Evolutionary conservation across 2,797 vertebrate species (phyloP), one percentile per base, ranked within the genome.

Genomic region (Galaxias olidus): DNA sequence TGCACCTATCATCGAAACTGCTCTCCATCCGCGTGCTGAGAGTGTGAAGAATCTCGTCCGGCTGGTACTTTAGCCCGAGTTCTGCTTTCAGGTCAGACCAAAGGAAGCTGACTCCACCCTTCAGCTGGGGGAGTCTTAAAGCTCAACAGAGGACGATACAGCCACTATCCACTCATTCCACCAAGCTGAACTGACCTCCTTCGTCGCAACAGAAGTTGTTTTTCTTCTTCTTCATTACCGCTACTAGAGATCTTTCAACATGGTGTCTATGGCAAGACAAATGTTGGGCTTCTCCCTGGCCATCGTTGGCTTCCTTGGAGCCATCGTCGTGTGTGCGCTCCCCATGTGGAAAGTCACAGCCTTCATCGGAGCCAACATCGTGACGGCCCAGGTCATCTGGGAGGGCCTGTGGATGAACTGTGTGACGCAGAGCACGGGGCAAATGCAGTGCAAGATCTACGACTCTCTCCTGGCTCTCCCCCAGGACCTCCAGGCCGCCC

Each of bases 361-460:
- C 20, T 98, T 97, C 79, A 87, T 98, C 0, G 96, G 96, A 8
- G 95, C 94, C 91, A 98, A 96, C 90, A 98, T 99, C 7, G 94
- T 99, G 84, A 93, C 93, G 0, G 94, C 96, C 0, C 96, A 99
- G 88, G 88, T 88, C 75, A 90, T 95, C 78, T 98, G 95, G 95
- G 96, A 98, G 48, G 97, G 97, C 50, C 79, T 98, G 64, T 98
- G 97, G 97, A 97, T 98, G 96, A 93, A 82, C 89, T 98, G 97
- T 9, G 95, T 98, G 81, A 94, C 83, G 61, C 97, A 97, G 89
- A 98, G 97, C 83, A 98, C 97, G 0, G 97, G 97, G 0, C 97
- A 98, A 90, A 97, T 98, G 93, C 97, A 98, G 76, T 98, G 96
- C 83, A 96, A 96, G 83, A 88, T 98, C 82, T 95, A 98, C 8